Evolutionary conservation across 2,797 vertebrate genomes (phyloP), one percentile per base, ranked within the genome.

Genomic region (Hoplostethus mediterraneus): DNA sequence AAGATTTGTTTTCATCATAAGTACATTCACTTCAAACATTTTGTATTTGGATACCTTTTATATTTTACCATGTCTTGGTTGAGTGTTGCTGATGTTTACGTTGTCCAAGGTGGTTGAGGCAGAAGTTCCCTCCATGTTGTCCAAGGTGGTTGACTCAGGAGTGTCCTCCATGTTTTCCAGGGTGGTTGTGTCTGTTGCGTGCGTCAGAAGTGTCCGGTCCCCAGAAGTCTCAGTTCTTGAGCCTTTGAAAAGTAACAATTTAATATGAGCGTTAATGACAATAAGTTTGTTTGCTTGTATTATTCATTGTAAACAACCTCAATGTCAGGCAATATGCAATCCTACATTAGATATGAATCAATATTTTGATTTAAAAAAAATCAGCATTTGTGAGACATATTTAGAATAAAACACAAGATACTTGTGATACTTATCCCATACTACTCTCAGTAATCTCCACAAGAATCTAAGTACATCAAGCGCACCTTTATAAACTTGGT

Each of bases 51-150:
- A 4, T 31, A 28, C 11, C 53, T 33, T 51, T 51, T 51, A n/a
- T 51, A 33, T 13, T 28, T 67, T 47, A 55, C 51, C 51, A 66
- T 55, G 25, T 64, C 63, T 65, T 64, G 31, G 48, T 53, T 64
- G 62, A 21, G 62, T 53, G 62, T 38, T 64, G 48, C 62, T 38
- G 2, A 52, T 66, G 51, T 40, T 42, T 55, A 38, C 31, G 14
- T 42, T 52, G 7, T 53, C 63, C 38, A 14, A 11, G 21, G 17
- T 55, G 33, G 38, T 54, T 55, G 63, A 45, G 4, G 52, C 47
- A 52, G 47, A 40, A 30, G 52, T 54, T 28, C 25, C 52, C 52
- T 54, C 28, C 52, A 54, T 54, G 53, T 55, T 55, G 30, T 55
- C 53, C 53, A 55, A 7, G 53, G 53, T 55, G 53, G 53, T 55